Evolutionary conservation across 92 coral and sea anemone genomes (phyloP).

Genomic region (Plumapathes pennacea): DNA sequence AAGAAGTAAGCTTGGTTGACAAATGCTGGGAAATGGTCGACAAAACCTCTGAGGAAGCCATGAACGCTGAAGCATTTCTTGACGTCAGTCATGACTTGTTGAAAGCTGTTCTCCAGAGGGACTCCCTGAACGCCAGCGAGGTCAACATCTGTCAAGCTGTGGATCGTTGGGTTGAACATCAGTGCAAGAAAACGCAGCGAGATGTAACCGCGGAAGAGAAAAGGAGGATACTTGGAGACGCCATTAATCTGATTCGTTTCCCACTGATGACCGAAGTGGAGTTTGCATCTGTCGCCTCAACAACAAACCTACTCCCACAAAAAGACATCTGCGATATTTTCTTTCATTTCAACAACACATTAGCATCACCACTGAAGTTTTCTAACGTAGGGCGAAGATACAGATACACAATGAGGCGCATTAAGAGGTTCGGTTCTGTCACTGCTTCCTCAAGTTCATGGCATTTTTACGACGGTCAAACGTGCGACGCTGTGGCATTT

Average conservation of each 20-base stretch:
- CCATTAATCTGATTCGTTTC: constrained; percentile 48
- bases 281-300: constrained; percentile 29
- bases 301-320: constrained; percentile 23
- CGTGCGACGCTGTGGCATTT: no score
- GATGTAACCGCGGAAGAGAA: constrained; percentile 13
- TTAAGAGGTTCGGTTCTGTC: no score
- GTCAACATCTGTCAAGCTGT: constrained; percentile 63
- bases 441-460: no score
- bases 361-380: constrained; percentile 3
- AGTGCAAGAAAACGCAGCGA: constrained; percentile 18
- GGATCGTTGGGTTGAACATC: constrained; percentile 41
- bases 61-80: constrained; percentile 38
- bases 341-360: constrained; percentile 18
- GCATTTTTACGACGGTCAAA: no score
- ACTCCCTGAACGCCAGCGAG: constrained; percentile 27
- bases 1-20: constrained; percentile 23
- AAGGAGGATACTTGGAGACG: constrained; percentile 49
- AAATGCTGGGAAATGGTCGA: constrained; percentile 49
- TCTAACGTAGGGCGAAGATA: constrained; percentile 2
- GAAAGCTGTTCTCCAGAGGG: constrained; percentile 21
- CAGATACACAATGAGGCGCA: no score
- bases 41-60: constrained; percentile 14
- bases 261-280: constrained; percentile 47
- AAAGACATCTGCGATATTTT: constrained; percentile 28
- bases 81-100: constrained; percentile 21